Evolutionary conservation across 2,888 invertebrate species (phyloP), one percentile per base, ranked within the genome.

Genomic region (Tinea pellionella): DNA sequence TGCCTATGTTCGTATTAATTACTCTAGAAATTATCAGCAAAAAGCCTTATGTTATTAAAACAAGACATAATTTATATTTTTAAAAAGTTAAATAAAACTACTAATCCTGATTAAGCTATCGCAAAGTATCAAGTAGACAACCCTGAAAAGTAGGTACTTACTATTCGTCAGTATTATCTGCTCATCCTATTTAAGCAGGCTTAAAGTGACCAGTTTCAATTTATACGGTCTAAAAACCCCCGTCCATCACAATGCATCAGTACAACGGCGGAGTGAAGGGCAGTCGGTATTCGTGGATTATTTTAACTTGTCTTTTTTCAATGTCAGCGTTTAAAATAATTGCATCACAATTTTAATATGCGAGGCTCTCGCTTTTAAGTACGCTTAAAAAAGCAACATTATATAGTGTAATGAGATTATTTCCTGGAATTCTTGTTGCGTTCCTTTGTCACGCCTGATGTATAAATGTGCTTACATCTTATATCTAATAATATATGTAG

Each of bases 311-410:
- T 84, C 84, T 77, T 83, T 24, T 86, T 87, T 87, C 86, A 87
- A 86, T 87, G 86, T 86, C 86, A 83, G 76, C 83, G 77, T 85
- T 87, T 86, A 87, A 86, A 86, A 86, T 87, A 86, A 87, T 87
- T 87, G 84, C 86, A 85, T 86, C 86, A 87, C 86, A 84, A 80
- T 83, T 86, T 85, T 83, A 75, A 85, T 85, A 83, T 78, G 83
- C 77, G 78, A 78, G 74, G 71, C 80, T 81, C 80, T 80, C 79
- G 82, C 83, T 80, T 81, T 83, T 82, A 82, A 81, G 75, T 79
- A 77, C 69, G 73, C 78, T 81, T 81, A 58, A 37, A n/a, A 78
- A 83, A 77, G 72, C 76, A 57, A n/a, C 57, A 57, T 57, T 57
- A 57, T 57, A 71, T 71, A 74, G 70, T 77, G 71, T 79, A 74